These are phyloP conservation scores for Pelagia noctiluca DNA, from an alignment of 30 jellyfish, hydroid and myxozoan genomes.

Conservation along the genomic window DNA sequence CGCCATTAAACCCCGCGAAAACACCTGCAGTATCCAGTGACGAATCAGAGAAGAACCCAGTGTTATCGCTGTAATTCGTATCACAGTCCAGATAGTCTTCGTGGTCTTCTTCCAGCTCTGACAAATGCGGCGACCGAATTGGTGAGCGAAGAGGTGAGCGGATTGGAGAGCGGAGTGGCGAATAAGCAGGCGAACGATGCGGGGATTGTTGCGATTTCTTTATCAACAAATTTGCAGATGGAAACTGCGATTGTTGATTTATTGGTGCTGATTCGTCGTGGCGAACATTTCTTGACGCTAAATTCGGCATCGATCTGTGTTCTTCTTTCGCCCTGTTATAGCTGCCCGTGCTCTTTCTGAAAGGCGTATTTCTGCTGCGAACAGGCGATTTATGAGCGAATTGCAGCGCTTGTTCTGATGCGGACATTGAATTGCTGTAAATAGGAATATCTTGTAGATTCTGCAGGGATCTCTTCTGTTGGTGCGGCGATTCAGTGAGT, in stretches of 20 bases:
- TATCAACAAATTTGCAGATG: conserved; percentile 25
- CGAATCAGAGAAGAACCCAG: conserved; percentile 71
- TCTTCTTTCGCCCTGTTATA: conserved; percentile 41
- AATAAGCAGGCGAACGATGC: conserved; percentile 24
- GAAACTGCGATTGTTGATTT: conserved; percentile 18
- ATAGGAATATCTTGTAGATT: conserved; percentile 29
- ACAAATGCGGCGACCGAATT: conserved; percentile 66
- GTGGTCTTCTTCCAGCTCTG: conserved; percentile 53
- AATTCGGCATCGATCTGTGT: conserved; percentile 63
- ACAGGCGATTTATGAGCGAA: conserved; percentile 38
- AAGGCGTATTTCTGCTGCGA: conserved; percentile 37
- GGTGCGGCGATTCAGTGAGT: conserved; percentile 61
- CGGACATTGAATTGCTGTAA: neutral
- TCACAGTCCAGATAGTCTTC: conserved; percentile 48
- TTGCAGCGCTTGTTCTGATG: conserved; percentile 5
- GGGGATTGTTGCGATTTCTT: conserved; percentile 22
- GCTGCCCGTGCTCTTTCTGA: conserved; percentile 70
- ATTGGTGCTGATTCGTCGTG: conserved; percentile 22
- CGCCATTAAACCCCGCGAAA: conserved; percentile 60
- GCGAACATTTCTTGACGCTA: neutral
- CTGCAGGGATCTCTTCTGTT: conserved; percentile 25
- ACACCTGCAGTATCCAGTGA: conserved; percentile 59
- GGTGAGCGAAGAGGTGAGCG: conserved; percentile 66
- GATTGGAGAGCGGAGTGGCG: conserved; percentile 43
- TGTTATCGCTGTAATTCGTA: conserved; percentile 67